Base-by-base conservation (phyloP, 2,113 vertebrate genomes). In the Syngnathus scovelli region DNA sequence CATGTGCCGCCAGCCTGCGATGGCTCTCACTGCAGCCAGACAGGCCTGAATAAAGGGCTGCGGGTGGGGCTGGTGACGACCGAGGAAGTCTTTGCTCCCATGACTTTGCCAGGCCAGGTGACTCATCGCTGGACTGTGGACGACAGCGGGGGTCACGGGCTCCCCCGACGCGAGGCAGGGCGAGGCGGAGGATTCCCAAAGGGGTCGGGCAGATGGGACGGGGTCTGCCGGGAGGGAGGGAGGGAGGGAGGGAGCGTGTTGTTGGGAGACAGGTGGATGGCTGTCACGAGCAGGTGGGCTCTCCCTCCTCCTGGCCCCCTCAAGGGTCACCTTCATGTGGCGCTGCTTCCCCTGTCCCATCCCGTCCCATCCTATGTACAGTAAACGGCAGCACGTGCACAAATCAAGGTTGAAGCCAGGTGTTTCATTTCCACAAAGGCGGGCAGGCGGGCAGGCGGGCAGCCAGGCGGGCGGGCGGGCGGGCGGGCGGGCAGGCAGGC, bases 221-320 rank as follows among this genome's bases (percentile, higher is more conserved):
- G 84, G 83, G 79, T 85, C 73, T 84, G 73, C 83, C 27, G 3
- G 27, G 27, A 33, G 27, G 27, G 27, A 27, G 27, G 27, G 27
- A 27, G 27, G 27, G 27, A 27, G 1, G 27, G 27, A 86, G 86
- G 78, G 75, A 85, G 72, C 79, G 64, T 63, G 64, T 76, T 85
- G 84, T 80, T 69, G 27, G 27, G 27, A 85, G 88, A 90, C 90
- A 92, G 91, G 90, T 91, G 90, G 90, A 89, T 86, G 83, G 81
- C 89, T 92, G 91, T 92, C 91, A 92, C 86, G 83, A 89, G 90
- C 90, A 92, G 89, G 90, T 87, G 88, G 89, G 89, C 87, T 90
- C 79, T 82, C 80, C 81, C 80, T 64, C 83, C 79, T 79, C 76
- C 66, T 73, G 64, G 58, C 67, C 71, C 77, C 59, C 72, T 75